Base-by-base conservation (phyloP, 2,797 vertebrate genomes). In the Dicrostonyx torquatus region DNA sequence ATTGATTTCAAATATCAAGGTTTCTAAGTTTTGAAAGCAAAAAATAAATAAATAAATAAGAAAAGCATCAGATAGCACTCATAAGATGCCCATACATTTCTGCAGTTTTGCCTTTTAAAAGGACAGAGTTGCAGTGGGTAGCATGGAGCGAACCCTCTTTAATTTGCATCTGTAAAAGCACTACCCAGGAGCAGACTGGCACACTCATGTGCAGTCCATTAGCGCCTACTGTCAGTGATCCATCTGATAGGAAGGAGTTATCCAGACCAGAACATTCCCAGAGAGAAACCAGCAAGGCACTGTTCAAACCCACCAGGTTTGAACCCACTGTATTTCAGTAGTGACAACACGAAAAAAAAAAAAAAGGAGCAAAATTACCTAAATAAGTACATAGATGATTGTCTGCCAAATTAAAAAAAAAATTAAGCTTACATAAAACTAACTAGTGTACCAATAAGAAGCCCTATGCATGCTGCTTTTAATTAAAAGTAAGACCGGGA, bases 401-500 rank as follows among this genome's bases (percentile, higher is more conserved):
- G 17, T 48, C 26, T 50, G 29, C 29, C 60, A 48, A 64, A 64
- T 15, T 15, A 80, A 62, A 78, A 77, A 50, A 9, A n/a, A n/a
- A 62, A 13, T 75, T 66, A 73, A 75, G 7, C 8, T 75, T 68
- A 91, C 86, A 34, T 64, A 86, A 90, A 96, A 72, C 4, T 66
- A n/a, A 90, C 48, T 43, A 50, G 11, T 9, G 22, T 84, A 12
- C 37, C 82, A 92, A 53, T 43, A 92, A 68, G 77, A 89, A 34
- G 8, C 29, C 70, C 37, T 34, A 75, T 53, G 78, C 78, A 72
- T 70, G 72, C 43, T 77, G 2, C 75, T 91, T 90, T 88, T 89
- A 86, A 93, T 86, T 95, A 93, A 96, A 96, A 94, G 6, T 62
- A 62, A 93, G 80, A 75, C 15, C 34, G 90, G 40, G 88, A 87